Evolutionary conservation across 2,797 vertebrate species (phyloP).

Genomic region (Rhincodon typus): DNA sequence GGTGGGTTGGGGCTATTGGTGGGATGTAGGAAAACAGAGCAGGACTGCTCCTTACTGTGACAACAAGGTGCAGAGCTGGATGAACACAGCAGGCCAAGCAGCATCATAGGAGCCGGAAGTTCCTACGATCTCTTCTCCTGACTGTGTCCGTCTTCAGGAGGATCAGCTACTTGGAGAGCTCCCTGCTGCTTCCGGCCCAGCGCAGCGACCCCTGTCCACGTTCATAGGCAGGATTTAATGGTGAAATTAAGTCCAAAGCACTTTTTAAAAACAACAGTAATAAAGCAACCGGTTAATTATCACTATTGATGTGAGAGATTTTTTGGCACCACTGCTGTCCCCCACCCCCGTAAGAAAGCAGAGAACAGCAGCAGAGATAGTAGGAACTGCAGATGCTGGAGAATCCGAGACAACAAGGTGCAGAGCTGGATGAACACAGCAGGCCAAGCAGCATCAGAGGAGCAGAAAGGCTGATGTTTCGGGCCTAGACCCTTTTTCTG

Average conservation of each 20-base stretch:
- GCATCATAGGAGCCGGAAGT: too few species aligned
- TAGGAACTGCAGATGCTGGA: too few species aligned
- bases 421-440: too few species aligned
- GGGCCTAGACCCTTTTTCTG: too few species aligned
- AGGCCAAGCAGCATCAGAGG: too few species aligned
- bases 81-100: too few species aligned
- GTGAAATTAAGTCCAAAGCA: background rate
- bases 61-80: too few species aligned
- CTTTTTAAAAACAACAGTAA: background rate
- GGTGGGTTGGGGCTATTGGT: background rate
- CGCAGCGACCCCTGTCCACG: background rate
- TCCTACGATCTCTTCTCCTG: too few species aligned
- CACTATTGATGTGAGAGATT: background rate
- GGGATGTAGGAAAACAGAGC: background rate
- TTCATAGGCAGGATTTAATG: background rate
- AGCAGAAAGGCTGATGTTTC: too few species aligned
- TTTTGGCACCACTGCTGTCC: background rate
- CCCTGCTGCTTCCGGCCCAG: background rate
- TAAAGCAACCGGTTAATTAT: background rate
- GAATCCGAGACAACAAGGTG: too few species aligned
- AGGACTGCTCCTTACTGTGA: background rate
- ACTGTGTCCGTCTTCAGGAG: background rate
- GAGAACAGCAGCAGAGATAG: too few species aligned
- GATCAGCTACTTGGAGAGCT: background rate
- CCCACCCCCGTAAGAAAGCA: too few species aligned